Conservation (phyloP, 2,797 vertebrate genomes). For the Neomorphus geoffroyi region DNA sequence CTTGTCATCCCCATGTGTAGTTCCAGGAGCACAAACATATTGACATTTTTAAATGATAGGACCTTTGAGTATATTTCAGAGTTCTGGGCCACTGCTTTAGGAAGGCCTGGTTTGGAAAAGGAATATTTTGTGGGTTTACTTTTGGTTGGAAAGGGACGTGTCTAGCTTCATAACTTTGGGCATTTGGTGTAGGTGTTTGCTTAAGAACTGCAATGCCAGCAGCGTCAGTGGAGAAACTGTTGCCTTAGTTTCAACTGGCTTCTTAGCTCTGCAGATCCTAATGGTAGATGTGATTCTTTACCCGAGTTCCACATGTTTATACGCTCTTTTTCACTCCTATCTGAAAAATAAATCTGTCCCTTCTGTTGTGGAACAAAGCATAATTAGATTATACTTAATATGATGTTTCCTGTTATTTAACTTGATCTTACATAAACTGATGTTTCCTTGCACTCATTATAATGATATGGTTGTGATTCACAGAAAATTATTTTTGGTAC, state of each 20-base stretch:
- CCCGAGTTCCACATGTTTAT: background rate
- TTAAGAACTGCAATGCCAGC: background rate
- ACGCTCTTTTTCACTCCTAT: background rate
- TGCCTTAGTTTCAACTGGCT: background rate
- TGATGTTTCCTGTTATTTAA: background rate
- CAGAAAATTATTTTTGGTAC: background rate
- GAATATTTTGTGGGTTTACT: background rate
- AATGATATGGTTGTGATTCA: background rate
- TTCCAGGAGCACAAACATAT: constrained; percentile 20
- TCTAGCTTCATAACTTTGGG: background rate
- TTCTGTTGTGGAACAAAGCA: background rate
- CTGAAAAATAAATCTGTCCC: background rate
- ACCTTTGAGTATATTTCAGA: constrained; percentile 23
- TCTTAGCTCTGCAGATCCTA: background rate
- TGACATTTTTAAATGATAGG: constrained; percentile 42
- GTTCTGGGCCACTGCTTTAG: background rate
- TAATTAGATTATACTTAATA: background rate
- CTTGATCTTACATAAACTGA: background rate
- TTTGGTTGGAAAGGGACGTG: background rate
- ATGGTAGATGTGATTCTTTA: background rate
- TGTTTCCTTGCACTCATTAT: background rate
- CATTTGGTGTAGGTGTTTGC: background rate
- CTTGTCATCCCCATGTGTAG: background rate
- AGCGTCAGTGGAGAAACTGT: background rate
- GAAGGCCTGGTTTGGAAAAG: background rate